Evolutionary conservation across 2,113 vertebrate species (phyloP).

Genomic region (Phylloscopus trochilus): DNA sequence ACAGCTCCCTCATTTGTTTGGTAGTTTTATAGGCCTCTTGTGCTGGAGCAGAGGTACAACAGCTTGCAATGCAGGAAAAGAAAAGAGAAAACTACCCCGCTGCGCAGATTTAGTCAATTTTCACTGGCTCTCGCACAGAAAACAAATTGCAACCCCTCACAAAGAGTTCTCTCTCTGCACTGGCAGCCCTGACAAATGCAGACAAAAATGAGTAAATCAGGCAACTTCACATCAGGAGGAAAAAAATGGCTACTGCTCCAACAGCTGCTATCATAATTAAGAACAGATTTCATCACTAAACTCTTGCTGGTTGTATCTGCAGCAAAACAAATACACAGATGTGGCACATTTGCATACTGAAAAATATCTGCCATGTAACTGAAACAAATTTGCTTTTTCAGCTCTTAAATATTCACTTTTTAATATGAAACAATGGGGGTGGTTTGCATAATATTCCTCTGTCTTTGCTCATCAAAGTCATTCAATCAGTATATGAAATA

Average conservation of each 20-base stretch:
- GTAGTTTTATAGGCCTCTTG: conserved; percentile 75
- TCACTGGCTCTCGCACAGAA: conserved; percentile 75
- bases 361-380: conserved; percentile 58
- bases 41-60: conserved; percentile 71
- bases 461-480: conserved; percentile 55
- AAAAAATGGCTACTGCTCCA: conserved; percentile 69
- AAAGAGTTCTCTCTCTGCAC: conserved; percentile 72
- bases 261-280: conserved; percentile 84
- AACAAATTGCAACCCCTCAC: conserved; percentile 76
- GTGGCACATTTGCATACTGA: conserved; percentile 72
- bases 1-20: conserved; percentile 68
- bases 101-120: conserved; percentile 76
- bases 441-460: conserved; percentile 56
- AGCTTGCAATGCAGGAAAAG: conserved; percentile 69
- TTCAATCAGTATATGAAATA: conserved; percentile 32
- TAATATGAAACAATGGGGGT: conserved; percentile 51
- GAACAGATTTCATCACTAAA: conserved; percentile 84
- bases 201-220: conserved; percentile 78
- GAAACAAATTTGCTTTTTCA: conserved; percentile 70
- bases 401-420: conserved; percentile 64
- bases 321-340: conserved; percentile 83
- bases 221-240: conserved; percentile 74
- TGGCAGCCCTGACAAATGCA: conserved; percentile 74
- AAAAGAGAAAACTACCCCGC: conserved; percentile 74
- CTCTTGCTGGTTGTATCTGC: conserved; percentile 77